A percentile compares a stretch with the other conserved stretches of the same genome.
Evolutionary conservation across 1,140 invertebrate genomes (phyloP).

Genomic region (Euura saliciscinereae): DNA sequence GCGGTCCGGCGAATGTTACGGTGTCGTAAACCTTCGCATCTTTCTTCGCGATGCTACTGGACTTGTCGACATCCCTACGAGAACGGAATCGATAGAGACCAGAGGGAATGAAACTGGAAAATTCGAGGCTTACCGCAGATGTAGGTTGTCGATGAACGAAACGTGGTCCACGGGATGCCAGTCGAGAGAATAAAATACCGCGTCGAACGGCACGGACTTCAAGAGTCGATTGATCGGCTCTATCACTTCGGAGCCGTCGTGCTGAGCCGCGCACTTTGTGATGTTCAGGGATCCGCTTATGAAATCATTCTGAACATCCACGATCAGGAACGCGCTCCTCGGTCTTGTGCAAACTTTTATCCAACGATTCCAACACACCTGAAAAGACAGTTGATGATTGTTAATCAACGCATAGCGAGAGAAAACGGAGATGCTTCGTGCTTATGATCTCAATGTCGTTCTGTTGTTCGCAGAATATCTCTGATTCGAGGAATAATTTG

Average conservation of each 20-base stretch:
- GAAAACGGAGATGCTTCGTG: background rate
- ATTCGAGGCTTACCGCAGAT: constrained; percentile 51
- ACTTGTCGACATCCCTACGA: constrained; percentile 48
- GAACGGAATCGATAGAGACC: constrained; percentile 10
- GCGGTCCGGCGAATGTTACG: constrained; percentile 88
- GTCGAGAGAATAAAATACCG: constrained; percentile 94
- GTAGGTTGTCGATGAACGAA: constrained; percentile 93
- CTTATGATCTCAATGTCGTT: background rate
- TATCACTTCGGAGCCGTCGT: constrained; percentile 87
- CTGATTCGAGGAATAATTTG: background rate
- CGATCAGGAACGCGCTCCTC: constrained; percentile 88
- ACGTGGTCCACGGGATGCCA: constrained; percentile 98
- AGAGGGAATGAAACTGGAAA: constrained; percentile 19
- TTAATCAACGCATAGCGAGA: background rate
- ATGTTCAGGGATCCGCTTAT: constrained; percentile 94
- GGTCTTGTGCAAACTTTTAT: constrained; percentile 76
- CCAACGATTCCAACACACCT: constrained; percentile 80
- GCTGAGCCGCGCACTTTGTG: constrained; percentile 89
- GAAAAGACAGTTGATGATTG: constrained; percentile 12
- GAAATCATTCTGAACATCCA: constrained; percentile 99
- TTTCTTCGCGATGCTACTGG: constrained; percentile 59
- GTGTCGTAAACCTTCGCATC: constrained; percentile 87
- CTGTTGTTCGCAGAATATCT: background rate
- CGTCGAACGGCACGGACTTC: constrained; percentile 85
- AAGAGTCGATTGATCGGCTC: constrained; percentile 91